Percentiles rank a stretch among this genome's conserved stretches.
phyloP scores from a whole-genome alignment of 2,113 vertebrate species.

The pig (Sus scrofa) region DNA sequence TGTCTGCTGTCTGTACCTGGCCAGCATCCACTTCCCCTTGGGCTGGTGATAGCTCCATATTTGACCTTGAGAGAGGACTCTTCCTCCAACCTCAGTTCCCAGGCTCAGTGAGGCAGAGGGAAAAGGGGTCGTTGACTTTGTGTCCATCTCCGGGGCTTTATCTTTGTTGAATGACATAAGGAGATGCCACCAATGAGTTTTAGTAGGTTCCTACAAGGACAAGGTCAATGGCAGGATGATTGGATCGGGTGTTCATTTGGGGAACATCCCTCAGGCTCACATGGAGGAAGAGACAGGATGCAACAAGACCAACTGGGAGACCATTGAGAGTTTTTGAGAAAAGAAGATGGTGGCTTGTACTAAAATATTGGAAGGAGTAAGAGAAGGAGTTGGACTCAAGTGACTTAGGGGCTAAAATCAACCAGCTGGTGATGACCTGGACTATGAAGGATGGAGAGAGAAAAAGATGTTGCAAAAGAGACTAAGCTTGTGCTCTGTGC shows the following conservation, averaged over 20 bases:
- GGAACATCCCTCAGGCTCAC: not conserved
- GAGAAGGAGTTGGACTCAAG: not conserved
- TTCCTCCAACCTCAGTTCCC: not conserved
- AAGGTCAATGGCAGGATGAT: not conserved
- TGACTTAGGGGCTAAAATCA: not conserved
- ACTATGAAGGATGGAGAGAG: not conserved
- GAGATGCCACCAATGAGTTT: not conserved
- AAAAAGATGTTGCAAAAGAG: not conserved
- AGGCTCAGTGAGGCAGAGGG: accelerated
- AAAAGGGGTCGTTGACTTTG: not conserved
- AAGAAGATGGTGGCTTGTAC: not conserved
- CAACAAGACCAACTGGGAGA: not conserved
- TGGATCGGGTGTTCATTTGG: not conserved
- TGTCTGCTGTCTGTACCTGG: not conserved
- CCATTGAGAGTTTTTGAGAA: not conserved
- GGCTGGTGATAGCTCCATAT: accelerated
- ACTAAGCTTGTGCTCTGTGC: not conserved
- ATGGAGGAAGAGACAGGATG: not conserved
- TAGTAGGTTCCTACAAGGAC: not conserved
- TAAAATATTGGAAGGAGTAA: not conserved
- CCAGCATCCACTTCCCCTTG: not conserved
- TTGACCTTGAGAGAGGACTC: not conserved
- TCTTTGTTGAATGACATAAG: not conserved
- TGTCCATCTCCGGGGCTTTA: not conserved
- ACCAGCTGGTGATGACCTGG: not conserved